A percentile compares a stretch with the other conserved stretches of the same genome.
Conservation (phyloP, 2,888 invertebrate species). For the Chouioia cunea region DNA sequence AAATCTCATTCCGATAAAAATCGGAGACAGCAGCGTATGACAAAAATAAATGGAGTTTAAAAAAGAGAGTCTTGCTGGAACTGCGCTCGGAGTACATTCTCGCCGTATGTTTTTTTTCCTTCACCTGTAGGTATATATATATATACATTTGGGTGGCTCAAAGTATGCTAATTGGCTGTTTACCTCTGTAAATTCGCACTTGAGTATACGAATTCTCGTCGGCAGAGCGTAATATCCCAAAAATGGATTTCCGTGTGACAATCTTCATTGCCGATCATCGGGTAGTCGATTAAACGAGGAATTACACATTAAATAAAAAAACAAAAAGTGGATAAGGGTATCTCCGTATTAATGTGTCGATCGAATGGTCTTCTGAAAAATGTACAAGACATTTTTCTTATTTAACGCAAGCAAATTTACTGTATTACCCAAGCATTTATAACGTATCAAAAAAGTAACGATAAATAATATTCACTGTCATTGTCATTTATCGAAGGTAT, state of each 20-base stretch:
- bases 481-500: constrained; percentile 36
- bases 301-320: constrained; percentile 13
- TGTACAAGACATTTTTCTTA: neutral
- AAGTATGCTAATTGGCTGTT: constrained; percentile 29
- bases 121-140: too few species aligned
- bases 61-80: too few species aligned
- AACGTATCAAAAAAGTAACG: constrained; percentile 9
- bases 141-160: constrained; percentile 12
- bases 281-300: too few species aligned
- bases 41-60: neutral
- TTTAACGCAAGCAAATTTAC: neutral
- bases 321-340: neutral
- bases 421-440: constrained; percentile 19
- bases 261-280: constrained; percentile 31
- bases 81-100: too few species aligned
- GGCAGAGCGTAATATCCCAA: neutral
- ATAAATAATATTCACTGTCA: constrained; percentile 28
- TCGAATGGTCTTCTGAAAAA: neutral
- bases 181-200: constrained; percentile 40
- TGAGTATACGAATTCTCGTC: constrained; percentile 41
- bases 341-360: neutral
- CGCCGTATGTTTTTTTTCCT: too few species aligned
- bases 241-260: constrained; percentile 31
- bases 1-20: constrained; percentile 20
- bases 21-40: neutral